These are phyloP conservation scores for Zeugodacus cucurbitae DNA, from an alignment of 1,140 invertebrate species.

Conservation along the genomic window DNA sequence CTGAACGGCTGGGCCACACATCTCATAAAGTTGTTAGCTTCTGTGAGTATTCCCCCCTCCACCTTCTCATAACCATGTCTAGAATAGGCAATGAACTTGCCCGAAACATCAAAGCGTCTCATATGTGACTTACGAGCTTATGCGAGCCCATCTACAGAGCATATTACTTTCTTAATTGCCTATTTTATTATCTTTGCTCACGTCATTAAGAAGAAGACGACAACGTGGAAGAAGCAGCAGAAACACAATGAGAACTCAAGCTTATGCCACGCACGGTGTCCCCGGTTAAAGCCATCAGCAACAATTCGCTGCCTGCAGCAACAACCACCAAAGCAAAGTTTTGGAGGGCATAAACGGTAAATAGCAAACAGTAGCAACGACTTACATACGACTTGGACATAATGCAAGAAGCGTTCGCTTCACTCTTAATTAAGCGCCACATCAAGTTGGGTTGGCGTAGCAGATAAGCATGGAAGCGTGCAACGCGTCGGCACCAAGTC, in stretches of 20 bases:
- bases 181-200: not conserved
- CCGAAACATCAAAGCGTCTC: not conserved
- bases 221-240: not conserved
- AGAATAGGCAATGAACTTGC: not conserved
- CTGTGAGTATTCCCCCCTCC: too few relatives aligned
- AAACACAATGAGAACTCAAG: not conserved
- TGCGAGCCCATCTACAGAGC: not conserved
- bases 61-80: not conserved
- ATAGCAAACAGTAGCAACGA: not conserved
- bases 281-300: not conserved
- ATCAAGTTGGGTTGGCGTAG: not conserved
- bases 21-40: not conserved
- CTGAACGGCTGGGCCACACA: not conserved
- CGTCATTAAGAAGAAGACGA: not conserved
- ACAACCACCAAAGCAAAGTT: not conserved
- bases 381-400: not conserved
- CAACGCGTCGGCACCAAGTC: not conserved
- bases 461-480: constrained; percentile 20
- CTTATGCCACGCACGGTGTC: not conserved
- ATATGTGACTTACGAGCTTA: not conserved
- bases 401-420: not conserved
- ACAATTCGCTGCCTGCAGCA: too few relatives aligned
- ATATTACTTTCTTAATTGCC: constrained; percentile 8
- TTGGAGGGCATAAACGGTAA: constrained; percentile 22
- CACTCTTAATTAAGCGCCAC: constrained; percentile 4